These are phyloP conservation scores for Diplolepis rosae DNA, from an alignment of 2,888 invertebrate genomes.

Conservation along the genomic window DNA sequence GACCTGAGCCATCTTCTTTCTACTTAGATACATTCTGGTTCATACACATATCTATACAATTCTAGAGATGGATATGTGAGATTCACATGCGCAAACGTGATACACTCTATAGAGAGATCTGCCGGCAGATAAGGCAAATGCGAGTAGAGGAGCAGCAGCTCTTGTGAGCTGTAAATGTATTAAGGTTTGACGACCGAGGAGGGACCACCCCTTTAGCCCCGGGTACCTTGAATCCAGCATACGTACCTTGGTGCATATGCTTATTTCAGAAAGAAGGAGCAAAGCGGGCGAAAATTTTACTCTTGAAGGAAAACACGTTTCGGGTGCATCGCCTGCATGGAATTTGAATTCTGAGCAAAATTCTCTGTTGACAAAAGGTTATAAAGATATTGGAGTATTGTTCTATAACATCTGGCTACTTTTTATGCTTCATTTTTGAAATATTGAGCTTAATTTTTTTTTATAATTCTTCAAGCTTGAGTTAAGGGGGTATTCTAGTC, in stretches of 20 bases:
- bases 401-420: background rate
- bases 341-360: conserved; percentile 11
- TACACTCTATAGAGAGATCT: conserved; percentile 67
- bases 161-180: conserved; percentile 72
- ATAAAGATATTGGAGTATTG: background rate
- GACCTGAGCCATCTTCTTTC: conserved; percentile 72
- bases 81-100: conserved; percentile 70
- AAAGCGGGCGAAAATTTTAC: conserved; percentile 19
- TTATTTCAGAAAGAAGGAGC: conserved; percentile 25
- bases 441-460: background rate
- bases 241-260: conserved; percentile 33
- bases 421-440: background rate
- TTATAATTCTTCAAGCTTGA: no score
- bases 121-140: conserved; percentile 56
- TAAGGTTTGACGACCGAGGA: conserved; percentile 72
- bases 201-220: conserved; percentile 63
- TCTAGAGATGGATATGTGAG: conserved; percentile 54
- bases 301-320: conserved; percentile 10
- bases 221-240: conserved; percentile 46
- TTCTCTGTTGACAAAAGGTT: conserved; percentile 1
- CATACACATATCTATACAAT: conserved; percentile 39
- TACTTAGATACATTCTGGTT: conserved; percentile 60
- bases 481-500: no score
- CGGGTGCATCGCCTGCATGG: conserved; percentile 22
- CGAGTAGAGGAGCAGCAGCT: conserved; percentile 50